Base-by-base conservation (phyloP, 2,888 invertebrate species). In the Syrphus vitripennis region DNA sequence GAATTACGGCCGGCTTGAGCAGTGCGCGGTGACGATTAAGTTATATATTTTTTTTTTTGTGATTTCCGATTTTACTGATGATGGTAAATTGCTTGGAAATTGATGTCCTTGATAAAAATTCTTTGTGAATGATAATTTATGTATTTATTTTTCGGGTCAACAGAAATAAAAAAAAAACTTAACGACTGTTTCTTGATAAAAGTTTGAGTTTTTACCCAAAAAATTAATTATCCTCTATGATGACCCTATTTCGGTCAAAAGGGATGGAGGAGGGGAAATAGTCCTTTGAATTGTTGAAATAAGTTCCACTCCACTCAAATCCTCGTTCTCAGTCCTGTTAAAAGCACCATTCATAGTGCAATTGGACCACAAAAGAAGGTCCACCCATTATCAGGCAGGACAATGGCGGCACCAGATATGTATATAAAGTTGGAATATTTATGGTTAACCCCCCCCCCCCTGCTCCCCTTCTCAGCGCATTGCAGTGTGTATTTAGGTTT, bases 31-130 rank as follows among this genome's bases (percentile, higher is more conserved):
- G 14, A 37, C 55, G 55, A 55, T 55, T 55, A 29, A 55, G 61
- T 61, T 61, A 61, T 61, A 24, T 14, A 57, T 50, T 59, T 59
- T 37, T 59, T 37, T 59, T 53, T 53, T 26, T 53, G 6, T 61
- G 14, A 37, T n/a, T 63, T 63, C 40, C 26, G 12, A 63, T 40
- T 40, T 31, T 63, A 0, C n/a, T n/a, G n/a, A n/a, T 12, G 45
- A 29, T 29, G 29, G 42, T 65, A 65, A 65, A 65, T 65, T 29
- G 65, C 45, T 31, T 65, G 45, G 65, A 65, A 65, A 45, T 31
- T 65, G 65, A 65, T 65, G 65, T 65, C 29, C 45, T 63, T 42
- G 63, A 63, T 63, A 42, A 40, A n/a, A 14, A 40, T 40, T n/a
- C 16, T 55, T 29, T 34, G 34, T n/a, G n/a, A n/a, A 40, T 61